A percentile compares a stretch with the other conserved stretches of the same genome.
Evolutionary conservation across 2,113 vertebrate species (phyloP).

Genomic region (Orycteropus afer): DNA sequence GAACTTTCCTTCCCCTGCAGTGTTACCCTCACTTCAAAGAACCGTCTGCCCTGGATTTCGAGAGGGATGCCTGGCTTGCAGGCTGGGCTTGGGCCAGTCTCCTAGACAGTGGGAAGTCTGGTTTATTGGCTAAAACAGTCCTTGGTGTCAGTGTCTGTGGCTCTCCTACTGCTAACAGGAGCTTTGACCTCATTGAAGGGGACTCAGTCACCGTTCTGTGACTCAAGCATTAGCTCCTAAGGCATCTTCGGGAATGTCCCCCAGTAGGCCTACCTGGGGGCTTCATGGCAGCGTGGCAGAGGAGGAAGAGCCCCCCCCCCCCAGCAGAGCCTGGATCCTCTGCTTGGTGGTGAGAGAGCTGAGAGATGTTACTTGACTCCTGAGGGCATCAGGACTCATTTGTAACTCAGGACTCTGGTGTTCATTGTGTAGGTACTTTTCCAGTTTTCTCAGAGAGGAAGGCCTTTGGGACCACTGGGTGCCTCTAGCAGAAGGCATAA

Average conservation of each 20-base stretch:
- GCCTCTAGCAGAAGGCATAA: not conserved
- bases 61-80: not conserved
- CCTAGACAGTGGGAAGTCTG: not conserved
- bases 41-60: not conserved
- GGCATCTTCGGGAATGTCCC: not conserved
- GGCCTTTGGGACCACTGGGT: not conserved
- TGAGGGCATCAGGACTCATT: not conserved
- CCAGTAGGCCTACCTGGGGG: not conserved
- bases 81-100: not conserved
- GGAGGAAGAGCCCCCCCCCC: not conserved
- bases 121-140: not conserved
- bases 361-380: not conserved
- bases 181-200: not conserved
- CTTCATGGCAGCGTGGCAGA: not conserved
- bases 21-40: slow-evolving; percentile 58
- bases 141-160: not conserved
- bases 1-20: not conserved
- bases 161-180: not conserved
- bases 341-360: not conserved
- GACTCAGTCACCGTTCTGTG: not conserved
- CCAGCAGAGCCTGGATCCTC: not conserved
- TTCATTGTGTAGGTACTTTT: not conserved
- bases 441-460: not conserved
- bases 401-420: not conserved
- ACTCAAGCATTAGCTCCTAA: not conserved